A percentile compares a stretch with the other conserved stretches of the same genome.
Evolutionary conservation across 1,140 invertebrate genomes (phyloP).

Genomic region (Drosophila sproati): DNA sequence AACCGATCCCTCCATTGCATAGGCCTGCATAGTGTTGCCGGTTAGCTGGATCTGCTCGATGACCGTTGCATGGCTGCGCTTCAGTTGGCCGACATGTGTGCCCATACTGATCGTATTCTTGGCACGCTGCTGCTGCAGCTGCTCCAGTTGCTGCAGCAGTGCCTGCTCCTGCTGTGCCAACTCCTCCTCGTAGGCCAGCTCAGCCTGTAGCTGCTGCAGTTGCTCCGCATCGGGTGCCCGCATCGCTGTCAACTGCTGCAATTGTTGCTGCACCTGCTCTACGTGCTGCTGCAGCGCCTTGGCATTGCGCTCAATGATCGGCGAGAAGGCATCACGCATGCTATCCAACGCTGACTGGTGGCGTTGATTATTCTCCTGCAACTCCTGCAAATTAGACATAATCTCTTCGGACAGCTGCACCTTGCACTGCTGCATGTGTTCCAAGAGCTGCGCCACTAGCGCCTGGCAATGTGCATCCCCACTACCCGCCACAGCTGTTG

Average conservation of each 20-base stretch:
- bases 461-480: slow-evolving; percentile 46
- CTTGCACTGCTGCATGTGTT: slow-evolving; percentile 60
- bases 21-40: slow-evolving; percentile 33
- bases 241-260: slow-evolving; percentile 47
- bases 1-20: slow-evolving; percentile 28
- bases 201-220: slow-evolving; percentile 53
- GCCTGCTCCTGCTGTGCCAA: slow-evolving; percentile 56
- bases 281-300: slow-evolving; percentile 50
- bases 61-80: slow-evolving; percentile 36
- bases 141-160: slow-evolving; percentile 58
- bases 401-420: slow-evolving; percentile 52
- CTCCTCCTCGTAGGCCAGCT: slow-evolving; percentile 57
- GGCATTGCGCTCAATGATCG: slow-evolving; percentile 50
- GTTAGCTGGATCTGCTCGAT: slow-evolving; percentile 37
- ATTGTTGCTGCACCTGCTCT: slow-evolving; percentile 38
- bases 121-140: slow-evolving; percentile 51
- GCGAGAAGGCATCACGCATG: slow-evolving; percentile 54
- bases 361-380: slow-evolving; percentile 57
- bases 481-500: slow-evolving; percentile 20
- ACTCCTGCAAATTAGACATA: slow-evolving; percentile 44
- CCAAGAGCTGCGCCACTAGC: slow-evolving; percentile 49
- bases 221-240: slow-evolving; percentile 48
- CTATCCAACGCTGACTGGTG: slow-evolving; percentile 59
- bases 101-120: slow-evolving; percentile 56
- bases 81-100: slow-evolving; percentile 39